phyloP scores from a whole-genome alignment of 2,888 invertebrate genomes.

The Campopleginae sp. region DNA sequence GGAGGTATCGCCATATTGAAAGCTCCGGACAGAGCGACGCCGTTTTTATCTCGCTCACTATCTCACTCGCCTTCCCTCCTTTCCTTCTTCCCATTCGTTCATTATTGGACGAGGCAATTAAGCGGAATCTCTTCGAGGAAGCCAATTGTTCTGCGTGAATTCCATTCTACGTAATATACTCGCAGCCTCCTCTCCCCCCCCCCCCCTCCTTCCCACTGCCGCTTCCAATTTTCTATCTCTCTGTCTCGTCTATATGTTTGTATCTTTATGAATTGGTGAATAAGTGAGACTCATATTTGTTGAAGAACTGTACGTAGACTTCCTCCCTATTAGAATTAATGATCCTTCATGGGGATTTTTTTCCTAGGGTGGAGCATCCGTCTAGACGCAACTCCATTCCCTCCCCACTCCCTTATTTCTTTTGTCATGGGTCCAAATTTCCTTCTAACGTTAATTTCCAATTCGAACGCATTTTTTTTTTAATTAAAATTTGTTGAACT shows the following conservation, averaged over 20 bases:
- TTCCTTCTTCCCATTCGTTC: conserved; percentile 60
- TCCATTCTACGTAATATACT: conserved; percentile 47
- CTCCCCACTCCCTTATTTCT: not conserved
- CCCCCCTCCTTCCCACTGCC: not conserved
- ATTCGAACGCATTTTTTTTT: not conserved
- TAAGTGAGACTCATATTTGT: conserved; percentile 5
- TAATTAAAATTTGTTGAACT: not conserved
- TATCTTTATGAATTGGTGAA: conserved; percentile 28
- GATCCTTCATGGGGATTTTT: conserved; percentile 19
- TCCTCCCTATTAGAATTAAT: conserved; percentile 7
- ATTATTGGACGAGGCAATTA: conserved; percentile 71
- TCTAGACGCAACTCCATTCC: not conserved
- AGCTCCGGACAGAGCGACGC: conserved; percentile 44
- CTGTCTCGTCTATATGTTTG: not conserved
- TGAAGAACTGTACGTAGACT: conserved; percentile 1
- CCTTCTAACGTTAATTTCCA: not conserved
- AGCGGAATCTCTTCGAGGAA: conserved; percentile 67
- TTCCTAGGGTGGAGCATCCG: not conserved
- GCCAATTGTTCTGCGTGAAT: conserved; percentile 70
- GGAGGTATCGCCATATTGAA: conserved; percentile 46
- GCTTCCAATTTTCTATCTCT: not conserved
- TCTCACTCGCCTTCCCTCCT: conserved; percentile 30
- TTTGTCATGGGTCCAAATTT: not conserved
- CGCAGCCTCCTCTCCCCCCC: not conserved
- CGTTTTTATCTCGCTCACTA: conserved; percentile 40